Base-by-base conservation (phyloP, 2,888 invertebrate species). In the Epirrhoe alternata region DNA sequence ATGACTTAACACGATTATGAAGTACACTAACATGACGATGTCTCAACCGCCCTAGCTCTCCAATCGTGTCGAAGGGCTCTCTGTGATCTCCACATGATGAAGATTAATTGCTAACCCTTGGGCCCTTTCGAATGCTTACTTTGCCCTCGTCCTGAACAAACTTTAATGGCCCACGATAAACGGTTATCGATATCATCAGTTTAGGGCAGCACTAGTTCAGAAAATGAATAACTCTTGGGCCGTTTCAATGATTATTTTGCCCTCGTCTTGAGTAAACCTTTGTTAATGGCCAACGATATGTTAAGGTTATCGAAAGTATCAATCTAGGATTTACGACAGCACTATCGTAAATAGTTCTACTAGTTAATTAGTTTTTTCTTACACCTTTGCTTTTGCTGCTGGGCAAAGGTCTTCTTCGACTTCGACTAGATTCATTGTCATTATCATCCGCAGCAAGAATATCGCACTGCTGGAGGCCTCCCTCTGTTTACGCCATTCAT, bases 81-180 rank as follows among this genome's bases (percentile, higher is more conserved):
- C 7, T 50, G 72, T 69, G 67, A 65, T 70, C 64, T 65, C 65
- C 68, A 64, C 62, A 75, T 78, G 79, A 83, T 77, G 76, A 78
- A 82, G 83, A 84, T 84, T 79, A 83, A 84, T 83, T 79, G 77
- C 75, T 17, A 17, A 51, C 74, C 74, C 68, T 65, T 61, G 50
- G 70, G 70, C 60, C 60, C 70, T 62, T 68, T 70, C 56, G 61
- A 74, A 74, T 74, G 72, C 75, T 73, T 77, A 77, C 77, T 73
- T 75, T 75, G 72, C 71, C 47, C n/a, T 51, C 50, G 58, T 55
- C 62, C 69, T 63, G 70, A 65, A 68, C 68, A 72, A 69, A 67
- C 63, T 60, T 66, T 72, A 66, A 74, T 77, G 61, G 69, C 64
- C 30, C 33, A 49, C 64, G 69, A 73, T 77, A 72, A 75, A 70